phyloP scores from a whole-genome alignment of 2,797 vertebrate species.

The Chiroxiphia lanceolata region DNA sequence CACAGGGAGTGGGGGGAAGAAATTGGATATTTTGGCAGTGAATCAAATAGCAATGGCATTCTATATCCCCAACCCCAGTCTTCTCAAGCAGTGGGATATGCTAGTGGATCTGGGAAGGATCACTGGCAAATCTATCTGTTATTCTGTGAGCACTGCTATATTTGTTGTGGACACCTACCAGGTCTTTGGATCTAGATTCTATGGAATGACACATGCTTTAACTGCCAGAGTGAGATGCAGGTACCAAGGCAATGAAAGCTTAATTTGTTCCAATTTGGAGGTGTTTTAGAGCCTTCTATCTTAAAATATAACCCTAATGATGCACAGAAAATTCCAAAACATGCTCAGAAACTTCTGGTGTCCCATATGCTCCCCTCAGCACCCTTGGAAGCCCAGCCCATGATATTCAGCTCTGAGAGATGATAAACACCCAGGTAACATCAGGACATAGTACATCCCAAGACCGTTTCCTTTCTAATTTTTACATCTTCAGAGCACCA shows the following conservation, averaged over 20 bases:
- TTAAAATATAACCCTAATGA: not conserved
- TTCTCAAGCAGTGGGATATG: not conserved
- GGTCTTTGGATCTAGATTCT: not conserved
- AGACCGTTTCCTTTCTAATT: not conserved
- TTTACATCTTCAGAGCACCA: not conserved
- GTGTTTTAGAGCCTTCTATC: not conserved
- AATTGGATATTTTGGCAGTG: not conserved
- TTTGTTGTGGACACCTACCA: not conserved
- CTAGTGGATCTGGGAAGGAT: not conserved
- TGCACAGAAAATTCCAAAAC: not conserved
- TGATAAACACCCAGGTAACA: not conserved
- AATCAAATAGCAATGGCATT: not conserved
- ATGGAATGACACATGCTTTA: not conserved
- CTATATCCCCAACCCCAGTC: not conserved
- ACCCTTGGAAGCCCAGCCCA: not conserved
- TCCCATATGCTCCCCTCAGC: not conserved
- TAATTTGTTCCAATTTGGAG: not conserved
- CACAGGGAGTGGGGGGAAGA: no score
- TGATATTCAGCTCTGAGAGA: not conserved
- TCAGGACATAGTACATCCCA: not conserved
- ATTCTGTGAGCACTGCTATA: not conserved
- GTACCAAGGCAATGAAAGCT: not conserved
- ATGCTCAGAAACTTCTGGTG: not conserved
- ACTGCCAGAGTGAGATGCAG: not conserved
- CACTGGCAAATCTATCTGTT: not conserved